Evolutionary conservation across 2,113 vertebrate genomes (phyloP).

Genomic region (Phrynosoma blainvillii): DNA sequence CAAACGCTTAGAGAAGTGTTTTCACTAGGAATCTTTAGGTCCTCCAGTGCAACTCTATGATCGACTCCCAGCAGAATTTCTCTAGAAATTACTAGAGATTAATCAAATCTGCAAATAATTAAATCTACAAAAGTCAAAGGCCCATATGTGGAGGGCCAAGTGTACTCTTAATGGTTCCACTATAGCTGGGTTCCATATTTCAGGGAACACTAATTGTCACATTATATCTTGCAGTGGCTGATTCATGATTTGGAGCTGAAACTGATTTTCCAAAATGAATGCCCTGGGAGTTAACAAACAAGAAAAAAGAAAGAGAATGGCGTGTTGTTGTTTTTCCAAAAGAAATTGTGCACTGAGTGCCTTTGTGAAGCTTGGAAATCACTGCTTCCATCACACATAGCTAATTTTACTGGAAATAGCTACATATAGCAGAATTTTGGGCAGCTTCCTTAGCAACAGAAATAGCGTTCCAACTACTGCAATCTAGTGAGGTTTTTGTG

Average conservation of each 20-base stretch:
- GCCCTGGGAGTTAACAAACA: conserved; percentile 7
- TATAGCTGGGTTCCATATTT: not conserved
- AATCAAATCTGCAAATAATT: too few relatives aligned
- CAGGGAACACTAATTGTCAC: not conserved
- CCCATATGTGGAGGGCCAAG: too few relatives aligned
- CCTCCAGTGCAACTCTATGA: too few relatives aligned
- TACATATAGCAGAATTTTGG: conserved; percentile 19
- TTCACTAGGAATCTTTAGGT: too few relatives aligned
- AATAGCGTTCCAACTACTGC: conserved; percentile 8
- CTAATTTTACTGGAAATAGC: conserved; percentile 13
- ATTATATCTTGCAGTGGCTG: not conserved
- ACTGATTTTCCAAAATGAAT: not conserved
- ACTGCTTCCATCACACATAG: not conserved
- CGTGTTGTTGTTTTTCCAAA: conserved; percentile 10
- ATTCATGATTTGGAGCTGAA: not conserved
- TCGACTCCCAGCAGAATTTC: too few relatives aligned
- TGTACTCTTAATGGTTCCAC: too few relatives aligned
- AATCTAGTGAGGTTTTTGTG: not conserved
- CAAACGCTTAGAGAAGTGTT: too few relatives aligned
- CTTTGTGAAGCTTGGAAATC: not conserved
- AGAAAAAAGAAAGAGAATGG: conserved; percentile 9
- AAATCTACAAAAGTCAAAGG: too few relatives aligned
- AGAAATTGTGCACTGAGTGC: not conserved
- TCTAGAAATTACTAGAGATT: too few relatives aligned
- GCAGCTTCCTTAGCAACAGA: conserved; percentile 28